Base-by-base conservation (phyloP, 2,797 vertebrate species). In the Cyprinella venusta region DNA sequence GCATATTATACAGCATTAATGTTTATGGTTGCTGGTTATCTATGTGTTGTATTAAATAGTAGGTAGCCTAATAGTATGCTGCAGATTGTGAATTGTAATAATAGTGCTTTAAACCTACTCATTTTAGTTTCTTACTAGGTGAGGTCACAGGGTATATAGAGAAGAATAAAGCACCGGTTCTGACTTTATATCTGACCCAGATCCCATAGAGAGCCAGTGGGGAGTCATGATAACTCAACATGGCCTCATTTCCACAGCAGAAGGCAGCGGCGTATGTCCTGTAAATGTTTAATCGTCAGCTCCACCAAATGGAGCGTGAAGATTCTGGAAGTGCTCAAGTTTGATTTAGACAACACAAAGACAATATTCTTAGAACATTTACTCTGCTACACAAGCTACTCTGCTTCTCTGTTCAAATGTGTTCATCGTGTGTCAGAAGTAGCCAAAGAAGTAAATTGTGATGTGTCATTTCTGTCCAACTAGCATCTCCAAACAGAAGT, bases 201-300 rank as follows among this genome's bases (percentile, higher is more conserved):
- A 84, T 86, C 81, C 80, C 45, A 78, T 36, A 56, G 70, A 54
- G 80, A 85, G 19, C 61, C 19, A 40, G 59, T 65, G 33, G 61
- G 77, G 50, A 69, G 30, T 33, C 77, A 69, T 13, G 15, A 50
- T 30, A 74, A 52, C 74, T 59, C 65, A 81, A 87, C 80, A 89
- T 93, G 92, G 90, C 91, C 88, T 84, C 68, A 80, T 90, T 91
- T 89, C 86, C 86, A 80, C 82, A 81, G 90, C 91, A 94, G 92
- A 94, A 90, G 92, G 91, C 88, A 79, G 75, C 70, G 83, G 80
- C 86, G 90, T 92, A 90, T 93, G 92, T 89, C 82, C 88, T 88
- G 88, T 93, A 89, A 95, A 94, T 93, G 90, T 93, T 94, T 94
- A 87, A 93, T 82, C 5, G 26, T 72, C 76, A 75, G 33, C 15